Evolutionary conservation across 1,140 invertebrate species (phyloP).

Genomic region (Hypsibius dujardini): DNA sequence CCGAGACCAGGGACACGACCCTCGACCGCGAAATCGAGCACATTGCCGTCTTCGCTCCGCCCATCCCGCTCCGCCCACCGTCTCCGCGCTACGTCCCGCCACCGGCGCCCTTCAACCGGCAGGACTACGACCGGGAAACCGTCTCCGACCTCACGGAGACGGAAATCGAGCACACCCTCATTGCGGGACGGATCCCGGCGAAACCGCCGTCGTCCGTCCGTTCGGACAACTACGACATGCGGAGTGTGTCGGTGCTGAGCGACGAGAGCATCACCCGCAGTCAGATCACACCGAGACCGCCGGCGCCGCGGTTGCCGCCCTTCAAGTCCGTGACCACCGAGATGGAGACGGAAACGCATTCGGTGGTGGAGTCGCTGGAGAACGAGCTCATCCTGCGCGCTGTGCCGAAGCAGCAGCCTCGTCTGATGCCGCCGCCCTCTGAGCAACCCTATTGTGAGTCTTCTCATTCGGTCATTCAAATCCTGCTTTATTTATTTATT

Average conservation of each 20-base stretch:
- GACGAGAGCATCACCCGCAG: conserved; percentile 8
- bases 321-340: not conserved
- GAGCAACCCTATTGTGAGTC: too few species aligned
- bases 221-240: not conserved
- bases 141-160: not conserved
- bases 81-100: too few species aligned
- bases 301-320: not conserved
- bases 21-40: not conserved
- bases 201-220: not conserved
- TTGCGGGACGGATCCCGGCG: not conserved
- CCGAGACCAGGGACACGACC: not conserved
- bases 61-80: not conserved
- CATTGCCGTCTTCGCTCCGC: not conserved
- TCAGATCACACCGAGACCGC: not conserved
- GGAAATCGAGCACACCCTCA: not conserved
- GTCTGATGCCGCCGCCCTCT: not conserved
- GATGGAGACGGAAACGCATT: conserved; percentile 13
- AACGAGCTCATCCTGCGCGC: conserved; percentile 14
- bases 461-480: too few species aligned
- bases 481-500: too few species aligned
- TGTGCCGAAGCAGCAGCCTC: conserved; percentile 6
- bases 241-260: conserved; percentile 6
- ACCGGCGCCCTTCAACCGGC: not conserved
- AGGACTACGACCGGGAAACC: not conserved
- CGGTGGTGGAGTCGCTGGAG: conserved; percentile 14